phyloP scores from a whole-genome alignment of 1,140 invertebrate species.

The Ladona fulva region DNA sequence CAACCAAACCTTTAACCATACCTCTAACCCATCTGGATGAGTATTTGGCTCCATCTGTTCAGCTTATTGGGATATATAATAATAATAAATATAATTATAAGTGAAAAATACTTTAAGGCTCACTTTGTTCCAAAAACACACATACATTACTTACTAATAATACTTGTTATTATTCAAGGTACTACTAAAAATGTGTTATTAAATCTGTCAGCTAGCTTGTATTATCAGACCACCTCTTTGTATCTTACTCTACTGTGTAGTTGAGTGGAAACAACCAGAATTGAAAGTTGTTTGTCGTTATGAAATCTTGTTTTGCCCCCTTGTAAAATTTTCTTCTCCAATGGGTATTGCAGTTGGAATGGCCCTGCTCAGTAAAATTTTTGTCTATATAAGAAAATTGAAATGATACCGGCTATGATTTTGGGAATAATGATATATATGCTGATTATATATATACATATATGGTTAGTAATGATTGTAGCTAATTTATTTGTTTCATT shows the following conservation, averaged over 20 bases:
- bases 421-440: not conserved
- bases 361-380: not conserved
- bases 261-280: slow-evolving; percentile 5
- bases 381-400: not conserved
- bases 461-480: slow-evolving; percentile 3
- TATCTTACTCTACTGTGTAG: slow-evolving; percentile 1
- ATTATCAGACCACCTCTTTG: slow-evolving; percentile 6
- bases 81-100: slow-evolving; percentile 6
- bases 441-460: not conserved
- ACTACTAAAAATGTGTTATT: slow-evolving; percentile 5
- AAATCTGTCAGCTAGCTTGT: slow-evolving; percentile 9
- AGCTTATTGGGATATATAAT: slow-evolving; percentile 7
- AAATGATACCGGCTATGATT: not conserved
- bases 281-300: slow-evolving; percentile 6
- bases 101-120: slow-evolving; percentile 5
- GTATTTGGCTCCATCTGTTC: not conserved
- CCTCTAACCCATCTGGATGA: not conserved
- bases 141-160: slow-evolving; percentile 8
- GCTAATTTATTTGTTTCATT: not conserved
- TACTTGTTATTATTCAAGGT: slow-evolving; percentile 5
- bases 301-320: not conserved
- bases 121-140: slow-evolving; percentile 5
- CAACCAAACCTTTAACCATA: not conserved
- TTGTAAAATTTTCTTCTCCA: not conserved
- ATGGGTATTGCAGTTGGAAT: not conserved